Evolutionary conservation across 2,797 vertebrate genomes (phyloP).

Genomic region (Enoplosus armatus): DNA sequence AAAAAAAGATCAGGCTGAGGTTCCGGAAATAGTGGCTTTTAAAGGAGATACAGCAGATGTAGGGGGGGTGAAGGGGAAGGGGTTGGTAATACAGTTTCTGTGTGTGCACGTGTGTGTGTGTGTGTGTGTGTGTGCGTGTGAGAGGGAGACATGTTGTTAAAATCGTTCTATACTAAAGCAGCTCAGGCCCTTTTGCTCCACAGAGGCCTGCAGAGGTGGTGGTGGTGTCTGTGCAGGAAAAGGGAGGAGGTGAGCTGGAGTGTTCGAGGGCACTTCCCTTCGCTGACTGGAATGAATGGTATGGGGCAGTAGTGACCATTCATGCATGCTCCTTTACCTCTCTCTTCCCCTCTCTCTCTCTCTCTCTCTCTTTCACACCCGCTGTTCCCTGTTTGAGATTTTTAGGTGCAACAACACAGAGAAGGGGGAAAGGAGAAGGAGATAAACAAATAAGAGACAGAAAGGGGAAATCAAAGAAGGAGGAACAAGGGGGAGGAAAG

Average conservation of each 20-base stretch:
- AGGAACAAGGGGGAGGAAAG: not conserved
- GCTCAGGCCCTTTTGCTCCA: constrained; percentile 57
- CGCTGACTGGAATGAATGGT: constrained; percentile 85
- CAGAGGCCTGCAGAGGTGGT: constrained; percentile 66
- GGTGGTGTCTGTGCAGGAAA: constrained; percentile 50
- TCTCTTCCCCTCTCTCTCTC: constrained; percentile 30
- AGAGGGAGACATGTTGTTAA: constrained; percentile 43
- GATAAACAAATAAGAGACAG: constrained; percentile 16
- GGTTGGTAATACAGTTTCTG: not conserved
- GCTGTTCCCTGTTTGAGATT: constrained; percentile 45
- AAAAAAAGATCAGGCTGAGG: constrained; percentile 28
- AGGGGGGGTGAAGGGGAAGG: constrained; percentile 2
- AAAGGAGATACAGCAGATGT: constrained; percentile 30
- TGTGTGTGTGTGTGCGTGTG: constrained; percentile 12
- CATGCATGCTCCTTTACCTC: constrained; percentile 81
- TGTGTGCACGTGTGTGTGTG: not conserved
- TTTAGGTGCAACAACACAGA: constrained; percentile 28
- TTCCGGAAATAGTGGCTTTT: constrained; percentile 62
- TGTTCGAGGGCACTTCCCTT: constrained; percentile 67
- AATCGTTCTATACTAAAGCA: constrained; percentile 43
- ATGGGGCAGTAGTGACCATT: constrained; percentile 84
- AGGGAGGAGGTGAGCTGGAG: constrained; percentile 56
- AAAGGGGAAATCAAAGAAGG: not conserved
- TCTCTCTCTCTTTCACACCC: constrained; percentile 22
- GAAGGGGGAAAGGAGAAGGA: not conserved